Conservation (phyloP, 2,888 invertebrate genomes). For the Eurytoma californica region DNA sequence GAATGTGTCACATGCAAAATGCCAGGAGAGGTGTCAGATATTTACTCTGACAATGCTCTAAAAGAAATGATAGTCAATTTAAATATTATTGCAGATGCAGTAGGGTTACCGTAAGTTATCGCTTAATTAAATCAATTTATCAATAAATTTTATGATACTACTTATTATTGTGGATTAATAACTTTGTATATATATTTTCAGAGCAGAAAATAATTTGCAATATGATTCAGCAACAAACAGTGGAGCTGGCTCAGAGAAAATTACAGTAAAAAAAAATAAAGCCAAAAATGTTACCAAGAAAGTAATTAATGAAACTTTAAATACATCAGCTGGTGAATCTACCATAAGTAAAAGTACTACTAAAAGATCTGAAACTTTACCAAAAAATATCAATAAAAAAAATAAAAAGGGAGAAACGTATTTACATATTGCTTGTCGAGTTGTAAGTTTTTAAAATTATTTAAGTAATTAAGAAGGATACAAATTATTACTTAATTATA, state of each 20-base stretch:
- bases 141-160: neutral
- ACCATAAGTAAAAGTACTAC: slow-evolving; percentile 25
- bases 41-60: slow-evolving; percentile 34
- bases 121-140: neutral
- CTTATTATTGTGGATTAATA: too few relatives aligned
- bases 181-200: neutral
- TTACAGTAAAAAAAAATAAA: neutral
- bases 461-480: neutral
- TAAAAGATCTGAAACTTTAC: slow-evolving; percentile 42
- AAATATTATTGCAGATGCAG: slow-evolving; percentile 45
- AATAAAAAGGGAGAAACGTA: slow-evolving; percentile 83
- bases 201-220: neutral
- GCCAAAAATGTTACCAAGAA: neutral
- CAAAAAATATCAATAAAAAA: slow-evolving; percentile 76
- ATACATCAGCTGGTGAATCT: slow-evolving; percentile 43
- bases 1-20: slow-evolving; percentile 47
- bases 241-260: neutral
- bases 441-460: slow-evolving; percentile 25
- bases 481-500: slow-evolving; percentile 22
- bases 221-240: neutral
- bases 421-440: slow-evolving; percentile 79
- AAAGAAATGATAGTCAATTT: slow-evolving; percentile 46
- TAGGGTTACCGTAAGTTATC: slow-evolving; percentile 39
- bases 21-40: slow-evolving; percentile 43
- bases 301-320: slow-evolving; percentile 26